These are phyloP conservation scores for Falco berigora DNA, from an alignment of 2,797 vertebrate genomes.

Conservation along the genomic window DNA sequence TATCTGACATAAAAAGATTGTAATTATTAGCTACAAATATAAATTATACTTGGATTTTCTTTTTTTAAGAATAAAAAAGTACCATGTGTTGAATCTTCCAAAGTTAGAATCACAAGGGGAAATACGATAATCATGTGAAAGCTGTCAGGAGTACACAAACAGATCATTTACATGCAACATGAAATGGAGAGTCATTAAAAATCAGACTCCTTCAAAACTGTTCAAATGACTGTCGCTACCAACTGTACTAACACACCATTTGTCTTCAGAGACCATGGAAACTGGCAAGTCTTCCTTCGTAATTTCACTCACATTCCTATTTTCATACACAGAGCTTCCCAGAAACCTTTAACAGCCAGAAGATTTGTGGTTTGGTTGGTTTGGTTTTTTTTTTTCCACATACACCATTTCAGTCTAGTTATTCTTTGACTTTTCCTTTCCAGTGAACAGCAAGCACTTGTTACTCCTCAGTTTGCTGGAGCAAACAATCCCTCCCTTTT, in stretches of 20 bases:
- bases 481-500: neutral
- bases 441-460: neutral
- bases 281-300: neutral
- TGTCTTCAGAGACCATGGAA: neutral
- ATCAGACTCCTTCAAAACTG: neutral
- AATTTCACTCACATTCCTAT: neutral
- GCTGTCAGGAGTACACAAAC: neutral
- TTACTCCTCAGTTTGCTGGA: neutral
- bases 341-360: neutral
- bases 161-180: neutral
- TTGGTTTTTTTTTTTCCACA: neutral
- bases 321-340: neutral
- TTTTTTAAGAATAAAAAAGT: constrained; percentile 33
- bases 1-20: neutral
- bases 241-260: neutral
- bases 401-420: neutral
- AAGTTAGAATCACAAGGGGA: neutral
- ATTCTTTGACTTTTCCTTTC: neutral
- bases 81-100: neutral
- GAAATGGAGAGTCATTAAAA: neutral
- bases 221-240: neutral
- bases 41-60: constrained; percentile 35
- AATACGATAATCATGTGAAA: neutral
- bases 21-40: constrained; percentile 42
- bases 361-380: neutral